Base-by-base conservation (phyloP, 2,797 vertebrate genomes). In the Sphaeramia orbicularis region DNA sequence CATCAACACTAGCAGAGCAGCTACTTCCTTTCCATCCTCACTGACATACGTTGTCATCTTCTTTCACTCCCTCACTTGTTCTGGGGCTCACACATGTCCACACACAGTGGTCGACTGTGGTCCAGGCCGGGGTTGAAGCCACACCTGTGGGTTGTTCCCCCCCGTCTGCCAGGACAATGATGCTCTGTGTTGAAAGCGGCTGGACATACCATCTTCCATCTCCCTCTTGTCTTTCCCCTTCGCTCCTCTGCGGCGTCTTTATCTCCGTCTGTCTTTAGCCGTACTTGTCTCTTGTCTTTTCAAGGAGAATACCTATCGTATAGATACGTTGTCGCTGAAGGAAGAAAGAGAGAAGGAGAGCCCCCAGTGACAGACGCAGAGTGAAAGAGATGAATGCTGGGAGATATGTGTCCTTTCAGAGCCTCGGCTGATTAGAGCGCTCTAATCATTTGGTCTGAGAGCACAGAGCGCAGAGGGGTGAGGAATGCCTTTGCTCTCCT, bases 391-490 rank as follows among this genome's bases (percentile, higher is more conserved):
- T 90, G 91, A 91, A 91, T 82, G 86, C 58, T 56, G 72, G 72
- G 78, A 89, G 90, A 92, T 89, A 91, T 76, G 71, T 50, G 83
- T 89, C 84, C 91, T 91, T 89, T 91, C 91, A 90, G 87, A 82
- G 91, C 89, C 89, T 86, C 74, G 38, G 51, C 87, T 90, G 91
- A 92, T 92, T 90, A 91, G 80, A 75, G 75, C 18, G 8, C 70
- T 86, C 86, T 89, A 92, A 91, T 92, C 91, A 92, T 83, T 90
- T 91, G 91, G 88, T 89, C 73, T 79, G 87, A 90, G 89, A 91
- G 89, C 83, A 91, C 81, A 91, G 87, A 79, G 81, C 66, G 47
- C 77, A 38, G 68, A 81, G 62, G 56, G 67, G 79, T 54, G 65
- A 88, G 90, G 91, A 91, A 91, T 92, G 90, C 54, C 89, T 91